phyloP scores from a whole-genome alignment of 2,113 vertebrate species.

The Phylloscopus whistleri region DNA sequence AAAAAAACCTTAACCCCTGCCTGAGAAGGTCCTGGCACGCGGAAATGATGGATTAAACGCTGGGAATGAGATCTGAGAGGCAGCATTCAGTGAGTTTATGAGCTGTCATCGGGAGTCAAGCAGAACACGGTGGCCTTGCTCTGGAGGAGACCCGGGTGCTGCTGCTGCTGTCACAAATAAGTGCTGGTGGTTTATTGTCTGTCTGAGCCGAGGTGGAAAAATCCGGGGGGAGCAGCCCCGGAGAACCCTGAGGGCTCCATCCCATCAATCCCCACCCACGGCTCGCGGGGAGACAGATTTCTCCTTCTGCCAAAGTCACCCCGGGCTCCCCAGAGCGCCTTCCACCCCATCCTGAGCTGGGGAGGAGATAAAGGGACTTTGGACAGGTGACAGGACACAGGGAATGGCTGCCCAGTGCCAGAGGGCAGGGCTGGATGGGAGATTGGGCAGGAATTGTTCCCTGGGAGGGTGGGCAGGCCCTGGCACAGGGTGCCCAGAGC shows the following conservation, averaged over 20 bases:
- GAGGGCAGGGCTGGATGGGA: not conserved
- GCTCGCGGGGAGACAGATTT: fast-evolving
- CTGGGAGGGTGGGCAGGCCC: too few species aligned
- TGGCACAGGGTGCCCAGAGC: too few species aligned
- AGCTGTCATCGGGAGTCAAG: not conserved
- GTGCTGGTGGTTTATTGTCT: not conserved
- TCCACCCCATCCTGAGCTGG: not conserved
- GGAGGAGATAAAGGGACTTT: not conserved
- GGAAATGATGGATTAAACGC: not conserved
- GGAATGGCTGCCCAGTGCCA: not conserved
- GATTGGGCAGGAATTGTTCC: not conserved
- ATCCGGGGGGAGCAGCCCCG: fast-evolving
- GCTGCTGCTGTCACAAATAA: not conserved
- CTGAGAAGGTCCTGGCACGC: not conserved
- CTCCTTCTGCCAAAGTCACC: not conserved
- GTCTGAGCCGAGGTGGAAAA: not conserved
- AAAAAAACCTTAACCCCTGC: not conserved
- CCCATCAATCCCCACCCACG: not conserved
- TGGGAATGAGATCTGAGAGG: not conserved
- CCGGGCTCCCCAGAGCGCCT: not conserved
- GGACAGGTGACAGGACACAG: not conserved
- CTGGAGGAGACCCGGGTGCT: not conserved
- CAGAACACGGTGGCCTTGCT: not conserved
- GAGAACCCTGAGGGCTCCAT: not conserved
- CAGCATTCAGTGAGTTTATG: not conserved